A percentile compares a stretch with the other conserved stretches of the same genome.
Conservation (phyloP, 2,888 invertebrate species). For the Flabesymbios commensalis region DNA sequence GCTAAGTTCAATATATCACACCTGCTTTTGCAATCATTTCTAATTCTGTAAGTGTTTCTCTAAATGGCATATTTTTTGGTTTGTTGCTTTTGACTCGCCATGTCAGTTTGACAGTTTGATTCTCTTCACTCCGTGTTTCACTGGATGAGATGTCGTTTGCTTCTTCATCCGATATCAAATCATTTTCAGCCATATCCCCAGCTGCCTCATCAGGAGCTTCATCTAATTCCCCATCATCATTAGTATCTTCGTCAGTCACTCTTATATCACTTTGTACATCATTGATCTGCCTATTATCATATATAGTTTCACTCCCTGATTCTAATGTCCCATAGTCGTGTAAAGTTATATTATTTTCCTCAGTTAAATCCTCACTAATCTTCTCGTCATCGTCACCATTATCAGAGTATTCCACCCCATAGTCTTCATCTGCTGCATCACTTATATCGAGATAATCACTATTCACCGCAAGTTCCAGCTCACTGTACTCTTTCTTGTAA, state of each 20-base stretch:
- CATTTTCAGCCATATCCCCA: background rate
- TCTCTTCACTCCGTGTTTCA: background rate
- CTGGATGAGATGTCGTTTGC: background rate
- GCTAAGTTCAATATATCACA: conserved; percentile 59
- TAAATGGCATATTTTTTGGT: conserved; percentile 36
- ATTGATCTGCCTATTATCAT: background rate
- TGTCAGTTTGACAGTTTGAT: conserved; percentile 1
- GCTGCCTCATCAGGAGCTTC: background rate
- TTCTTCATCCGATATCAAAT: background rate
- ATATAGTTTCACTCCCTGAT: background rate
- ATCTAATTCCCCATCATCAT: background rate
- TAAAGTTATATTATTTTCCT: background rate
- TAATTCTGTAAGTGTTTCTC: conserved; percentile 64
- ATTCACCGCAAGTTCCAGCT: conserved; percentile 14
- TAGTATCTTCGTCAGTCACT: background rate
- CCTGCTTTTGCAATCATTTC: conserved; percentile 69
- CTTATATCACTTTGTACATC: background rate
- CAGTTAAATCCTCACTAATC: background rate
- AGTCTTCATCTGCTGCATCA: background rate
- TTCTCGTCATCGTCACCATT: background rate
- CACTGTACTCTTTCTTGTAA: conserved; percentile 69
- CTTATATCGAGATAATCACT: background rate
- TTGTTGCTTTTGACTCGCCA: conserved; percentile 1
- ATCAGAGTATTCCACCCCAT: background rate
- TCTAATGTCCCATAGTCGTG: background rate